These are phyloP conservation scores for Thermophis baileyi DNA, from an alignment of 2,113 vertebrate species.

Conservation along the genomic window DNA sequence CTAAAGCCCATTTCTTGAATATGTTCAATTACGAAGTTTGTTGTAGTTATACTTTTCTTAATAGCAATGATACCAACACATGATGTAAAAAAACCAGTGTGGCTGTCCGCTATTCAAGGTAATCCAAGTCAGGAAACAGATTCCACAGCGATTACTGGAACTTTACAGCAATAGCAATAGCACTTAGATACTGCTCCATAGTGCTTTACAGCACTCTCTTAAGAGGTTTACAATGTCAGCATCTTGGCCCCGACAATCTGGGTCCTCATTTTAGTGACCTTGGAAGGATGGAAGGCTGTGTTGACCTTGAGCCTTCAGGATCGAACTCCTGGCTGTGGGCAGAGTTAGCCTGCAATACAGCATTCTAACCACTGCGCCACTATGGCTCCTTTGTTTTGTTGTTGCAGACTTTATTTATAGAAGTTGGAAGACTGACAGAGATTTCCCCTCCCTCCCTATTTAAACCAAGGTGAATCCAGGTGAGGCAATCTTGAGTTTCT, in stretches of 20 bases:
- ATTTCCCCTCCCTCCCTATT: not conserved
- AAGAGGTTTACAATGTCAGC: not conserved
- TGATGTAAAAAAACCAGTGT: not conserved
- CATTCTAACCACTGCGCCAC: not conserved
- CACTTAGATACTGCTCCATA: not conserved
- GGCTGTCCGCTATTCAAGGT: not conserved
- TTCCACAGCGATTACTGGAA: not conserved
- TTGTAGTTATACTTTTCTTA: not conserved
- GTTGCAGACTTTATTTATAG: not conserved
- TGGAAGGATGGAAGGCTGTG: not conserved
- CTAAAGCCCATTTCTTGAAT: not conserved
- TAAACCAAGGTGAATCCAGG: not conserved
- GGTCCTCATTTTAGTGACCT: not conserved
- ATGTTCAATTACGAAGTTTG: not conserved
- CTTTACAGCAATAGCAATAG: not conserved
- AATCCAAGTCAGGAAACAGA: not conserved
- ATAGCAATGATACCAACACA: not conserved
- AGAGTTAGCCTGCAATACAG: not conserved
- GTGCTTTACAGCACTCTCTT: not conserved
- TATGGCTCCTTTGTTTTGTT: not conserved
- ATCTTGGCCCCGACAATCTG: not conserved
- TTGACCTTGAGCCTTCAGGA: not conserved
- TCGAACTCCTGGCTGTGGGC: not conserved
- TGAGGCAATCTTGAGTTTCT: not conserved
- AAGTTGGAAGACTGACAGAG: not conserved